phyloP scores from a whole-genome alignment of 92 coral and sea anemone genomes.

The Porites lobata region DNA sequence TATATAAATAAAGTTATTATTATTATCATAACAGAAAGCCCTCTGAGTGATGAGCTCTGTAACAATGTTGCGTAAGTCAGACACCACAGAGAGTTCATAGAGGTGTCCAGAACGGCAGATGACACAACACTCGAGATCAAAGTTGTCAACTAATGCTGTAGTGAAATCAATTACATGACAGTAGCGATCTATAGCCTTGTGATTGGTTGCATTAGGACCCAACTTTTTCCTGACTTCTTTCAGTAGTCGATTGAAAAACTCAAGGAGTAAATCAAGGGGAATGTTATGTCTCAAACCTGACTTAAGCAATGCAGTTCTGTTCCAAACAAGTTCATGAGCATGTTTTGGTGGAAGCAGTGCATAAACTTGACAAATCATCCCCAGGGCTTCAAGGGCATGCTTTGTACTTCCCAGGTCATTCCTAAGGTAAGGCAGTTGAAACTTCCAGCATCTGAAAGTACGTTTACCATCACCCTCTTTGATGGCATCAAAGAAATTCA shows the following conservation, averaged over 20 bases:
- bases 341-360: conserved; percentile 75
- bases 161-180: conserved; percentile 79
- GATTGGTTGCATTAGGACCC: conserved; percentile 77
- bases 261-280: conserved; percentile 69
- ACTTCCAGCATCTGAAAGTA: conserved; percentile 78
- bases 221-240: conserved; percentile 71
- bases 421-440: conserved; percentile 67
- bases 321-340: conserved; percentile 79
- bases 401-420: conserved; percentile 67
- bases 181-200: conserved; percentile 74
- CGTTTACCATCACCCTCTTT: conserved; percentile 76
- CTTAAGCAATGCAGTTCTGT: conserved; percentile 68
- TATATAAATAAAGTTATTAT: no score
- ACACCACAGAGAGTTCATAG: conserved; percentile 48
- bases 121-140: conserved; percentile 65
- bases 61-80: conserved; percentile 62
- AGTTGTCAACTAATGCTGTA: conserved; percentile 62
- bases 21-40: conserved; percentile 35
- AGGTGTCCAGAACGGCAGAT: conserved; percentile 57
- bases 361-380: conserved; percentile 73
- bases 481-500: conserved; percentile 74
- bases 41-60: conserved; percentile 71
- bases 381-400: conserved; percentile 80
- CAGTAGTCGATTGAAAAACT: conserved; percentile 65
- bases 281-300: conserved; percentile 68